phyloP scores from a whole-genome alignment of 1,140 invertebrate species.

The Carposina sasakii region DNA sequence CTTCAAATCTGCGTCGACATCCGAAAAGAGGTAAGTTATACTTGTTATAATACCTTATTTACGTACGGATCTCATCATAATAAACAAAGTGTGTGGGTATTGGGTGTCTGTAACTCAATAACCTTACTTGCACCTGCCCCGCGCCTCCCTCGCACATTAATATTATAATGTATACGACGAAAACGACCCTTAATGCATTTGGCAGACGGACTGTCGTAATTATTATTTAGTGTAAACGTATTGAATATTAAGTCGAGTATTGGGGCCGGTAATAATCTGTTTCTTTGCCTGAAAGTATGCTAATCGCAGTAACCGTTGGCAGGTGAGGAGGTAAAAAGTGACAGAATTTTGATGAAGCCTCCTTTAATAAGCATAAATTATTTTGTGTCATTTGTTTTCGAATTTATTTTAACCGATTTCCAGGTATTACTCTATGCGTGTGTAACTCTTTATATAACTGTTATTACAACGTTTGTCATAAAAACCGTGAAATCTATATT shows the following conservation, averaged over 20 bases:
- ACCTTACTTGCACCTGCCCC: conserved; percentile 42
- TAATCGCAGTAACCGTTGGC: conserved; percentile 49
- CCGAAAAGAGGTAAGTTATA: conserved; percentile 10
- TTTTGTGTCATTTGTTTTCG: too few species aligned
- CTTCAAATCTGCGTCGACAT: too few species aligned
- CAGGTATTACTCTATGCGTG: too few species aligned
- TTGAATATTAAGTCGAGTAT: conserved; percentile 49
- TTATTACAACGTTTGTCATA: too few species aligned
- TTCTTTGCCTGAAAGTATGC: conserved; percentile 49
- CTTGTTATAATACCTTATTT: conserved; percentile 32
- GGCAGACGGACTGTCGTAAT: conserved; percentile 43
- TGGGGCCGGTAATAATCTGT: conserved; percentile 47
- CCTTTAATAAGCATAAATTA: neutral
- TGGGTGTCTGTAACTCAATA: conserved; percentile 48
- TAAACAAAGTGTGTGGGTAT: conserved; percentile 32
- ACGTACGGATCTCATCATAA: conserved; percentile 27
- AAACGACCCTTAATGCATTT: conserved; percentile 50
- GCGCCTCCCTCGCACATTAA: conserved; percentile 37
- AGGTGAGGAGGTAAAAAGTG: conserved; percentile 50
- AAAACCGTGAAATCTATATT: too few species aligned
- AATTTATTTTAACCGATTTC: too few species aligned
- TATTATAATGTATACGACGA: conserved; percentile 56
- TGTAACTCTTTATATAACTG: too few species aligned
- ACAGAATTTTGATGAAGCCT: conserved; percentile 46
- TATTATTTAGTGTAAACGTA: conserved; percentile 65